Percentiles rank a stretch among this genome's conserved stretches.
Conservation (phyloP, 2,113 vertebrate species). For the Calidris pugnax region DNA sequence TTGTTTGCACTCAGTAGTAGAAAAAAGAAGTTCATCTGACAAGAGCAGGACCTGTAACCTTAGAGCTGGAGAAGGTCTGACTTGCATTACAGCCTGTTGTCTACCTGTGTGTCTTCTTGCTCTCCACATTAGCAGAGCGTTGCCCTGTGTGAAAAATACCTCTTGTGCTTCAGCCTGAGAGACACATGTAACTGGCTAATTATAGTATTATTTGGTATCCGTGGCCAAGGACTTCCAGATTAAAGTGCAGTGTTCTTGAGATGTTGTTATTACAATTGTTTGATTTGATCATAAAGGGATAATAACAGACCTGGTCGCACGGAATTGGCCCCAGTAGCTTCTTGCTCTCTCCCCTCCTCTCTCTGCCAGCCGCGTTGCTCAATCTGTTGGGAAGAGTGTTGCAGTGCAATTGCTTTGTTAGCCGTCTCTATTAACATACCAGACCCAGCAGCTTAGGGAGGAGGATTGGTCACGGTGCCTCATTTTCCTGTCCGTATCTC, state of each 20-base stretch:
- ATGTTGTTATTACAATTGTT: not conserved
- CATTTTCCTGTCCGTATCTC: slow-evolving; percentile 1
- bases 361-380: not conserved
- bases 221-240: not conserved
- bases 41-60: not conserved
- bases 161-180: not conserved
- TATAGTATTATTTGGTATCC: not conserved
- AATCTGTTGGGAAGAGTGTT: not conserved
- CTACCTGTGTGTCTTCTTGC: not conserved
- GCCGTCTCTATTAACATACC: not conserved
- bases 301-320: not conserved
- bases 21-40: not conserved
- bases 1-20: not conserved
- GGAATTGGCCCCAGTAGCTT: not conserved
- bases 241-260: not conserved
- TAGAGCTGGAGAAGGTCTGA: not conserved
- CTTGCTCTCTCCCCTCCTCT: not conserved
- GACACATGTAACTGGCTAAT: not conserved
- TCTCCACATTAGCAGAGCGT: not conserved
- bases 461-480: not conserved
- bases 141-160: not conserved
- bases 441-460: not conserved
- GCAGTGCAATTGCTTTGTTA: not conserved
- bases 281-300: not conserved
- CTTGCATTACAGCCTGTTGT: not conserved